Conservation (phyloP, 2,888 invertebrate species). For the Nycteola revayana region DNA sequence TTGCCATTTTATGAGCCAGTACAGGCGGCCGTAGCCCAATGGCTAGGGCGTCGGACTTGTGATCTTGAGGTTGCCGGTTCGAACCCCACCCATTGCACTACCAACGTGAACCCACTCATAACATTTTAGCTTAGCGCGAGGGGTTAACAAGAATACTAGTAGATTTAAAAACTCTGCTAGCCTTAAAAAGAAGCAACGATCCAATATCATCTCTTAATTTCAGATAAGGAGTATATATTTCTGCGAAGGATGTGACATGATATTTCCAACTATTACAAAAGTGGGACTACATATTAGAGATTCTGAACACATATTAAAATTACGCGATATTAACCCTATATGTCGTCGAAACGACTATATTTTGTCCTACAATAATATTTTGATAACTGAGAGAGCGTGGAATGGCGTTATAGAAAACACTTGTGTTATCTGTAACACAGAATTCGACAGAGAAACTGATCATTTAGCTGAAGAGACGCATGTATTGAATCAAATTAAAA, state of each 20-base stretch:
- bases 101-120: too few species aligned
- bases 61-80: too few species aligned
- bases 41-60: too few species aligned
- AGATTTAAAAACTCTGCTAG: too few species aligned
- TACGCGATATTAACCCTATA: not conserved
- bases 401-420: constrained; percentile 19
- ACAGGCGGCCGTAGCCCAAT: too few species aligned
- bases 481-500: constrained; percentile 15
- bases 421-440: constrained; percentile 20
- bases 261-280: constrained; percentile 11
- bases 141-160: too few species aligned
- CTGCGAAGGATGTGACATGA: constrained; percentile 20
- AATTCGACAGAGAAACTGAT: constrained; percentile 9
- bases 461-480: constrained; percentile 12
- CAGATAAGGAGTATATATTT: constrained; percentile 20
- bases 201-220: not conserved
- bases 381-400: constrained; percentile 20
- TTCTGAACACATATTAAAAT: constrained; percentile 2
- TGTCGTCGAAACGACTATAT: constrained; percentile 6
- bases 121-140: too few species aligned
- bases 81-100: too few species aligned
- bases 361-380: constrained; percentile 8
- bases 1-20: too few species aligned
- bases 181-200: too few species aligned
- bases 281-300: constrained; percentile 17